phyloP scores from a whole-genome alignment of 64 coral and sea anemone species.

The Stylophora pistillata region DNA sequence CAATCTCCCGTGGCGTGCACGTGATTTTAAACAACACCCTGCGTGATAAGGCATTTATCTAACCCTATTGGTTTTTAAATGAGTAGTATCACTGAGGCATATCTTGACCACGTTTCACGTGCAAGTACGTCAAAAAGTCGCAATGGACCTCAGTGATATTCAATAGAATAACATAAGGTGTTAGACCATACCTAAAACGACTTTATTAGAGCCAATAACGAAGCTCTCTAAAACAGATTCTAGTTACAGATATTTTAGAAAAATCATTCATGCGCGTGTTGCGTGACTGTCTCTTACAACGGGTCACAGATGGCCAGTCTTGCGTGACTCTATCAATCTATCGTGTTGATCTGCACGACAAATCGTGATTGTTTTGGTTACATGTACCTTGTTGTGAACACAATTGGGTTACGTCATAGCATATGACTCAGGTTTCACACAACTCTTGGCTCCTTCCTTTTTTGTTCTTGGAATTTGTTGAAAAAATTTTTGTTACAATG shows the following conservation, averaged over 20 bases:
- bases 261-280: background rate
- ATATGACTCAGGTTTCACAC: too few relatives aligned
- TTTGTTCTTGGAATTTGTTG: too few relatives aligned
- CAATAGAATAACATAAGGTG: background rate
- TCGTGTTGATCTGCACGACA: background rate
- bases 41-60: background rate
- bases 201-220: background rate
- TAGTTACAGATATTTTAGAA: background rate
- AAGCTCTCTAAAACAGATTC: slow-evolving; percentile 21
- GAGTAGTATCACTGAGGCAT: background rate
- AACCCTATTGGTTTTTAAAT: background rate
- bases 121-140: background rate
- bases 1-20: background rate
- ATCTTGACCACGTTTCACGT: background rate
- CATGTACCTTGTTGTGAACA: background rate
- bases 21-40: background rate
- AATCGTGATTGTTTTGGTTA: background rate
- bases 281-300: background rate
- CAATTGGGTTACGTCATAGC: background rate
- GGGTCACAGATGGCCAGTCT: slow-evolving; percentile 7
- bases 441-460: too few relatives aligned
- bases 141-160: background rate
- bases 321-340: background rate
- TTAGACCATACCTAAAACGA: background rate
- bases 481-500: too few relatives aligned